Percentiles rank a stretch among this genome's conserved stretches.
phyloP scores from a whole-genome alignment of 2,113 vertebrate species.

The Saccopteryx leptura region DNA sequence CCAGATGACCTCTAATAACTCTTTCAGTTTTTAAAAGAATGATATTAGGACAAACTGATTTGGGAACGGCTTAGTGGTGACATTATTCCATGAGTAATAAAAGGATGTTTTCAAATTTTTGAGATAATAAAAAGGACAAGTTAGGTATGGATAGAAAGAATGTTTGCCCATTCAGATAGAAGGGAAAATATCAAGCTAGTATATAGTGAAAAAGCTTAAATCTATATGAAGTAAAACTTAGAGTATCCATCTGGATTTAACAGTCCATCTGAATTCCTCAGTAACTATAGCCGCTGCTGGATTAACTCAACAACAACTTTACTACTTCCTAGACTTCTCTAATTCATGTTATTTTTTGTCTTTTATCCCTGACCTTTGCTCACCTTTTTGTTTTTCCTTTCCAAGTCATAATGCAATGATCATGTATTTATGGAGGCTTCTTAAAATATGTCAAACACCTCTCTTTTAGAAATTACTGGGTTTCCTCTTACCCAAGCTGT shows the following conservation, averaged over 20 bases:
- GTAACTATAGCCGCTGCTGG: not conserved
- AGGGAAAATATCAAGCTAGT: not conserved
- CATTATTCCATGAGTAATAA: not conserved
- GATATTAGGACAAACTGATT: constrained; percentile 41
- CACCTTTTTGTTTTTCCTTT: not conserved
- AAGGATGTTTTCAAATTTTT: constrained; percentile 31
- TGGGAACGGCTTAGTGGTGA: constrained; percentile 13
- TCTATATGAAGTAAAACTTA: not conserved
- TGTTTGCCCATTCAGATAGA: not conserved
- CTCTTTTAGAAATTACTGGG: not conserved
- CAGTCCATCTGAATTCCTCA: not conserved
- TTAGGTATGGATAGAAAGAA: not conserved
- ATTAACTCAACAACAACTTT: not conserved
- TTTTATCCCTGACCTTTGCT: not conserved
- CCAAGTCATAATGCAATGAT: constrained; percentile 7
- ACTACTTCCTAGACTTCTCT: not conserved
- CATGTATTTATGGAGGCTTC: not conserved
- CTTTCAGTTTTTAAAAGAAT: constrained; percentile 34
- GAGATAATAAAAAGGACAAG: not conserved
- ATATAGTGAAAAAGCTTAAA: not conserved
- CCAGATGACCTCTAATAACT: constrained; percentile 6
- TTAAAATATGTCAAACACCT: not conserved
- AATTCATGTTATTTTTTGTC: not conserved
- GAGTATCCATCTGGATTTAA: not conserved
- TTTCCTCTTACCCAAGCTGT: constrained; percentile 44